Evolutionary conservation across 2,797 vertebrate species (phyloP), one percentile per base, ranked within the genome.

Genomic region (Paratrypauchen microcephalus): DNA sequence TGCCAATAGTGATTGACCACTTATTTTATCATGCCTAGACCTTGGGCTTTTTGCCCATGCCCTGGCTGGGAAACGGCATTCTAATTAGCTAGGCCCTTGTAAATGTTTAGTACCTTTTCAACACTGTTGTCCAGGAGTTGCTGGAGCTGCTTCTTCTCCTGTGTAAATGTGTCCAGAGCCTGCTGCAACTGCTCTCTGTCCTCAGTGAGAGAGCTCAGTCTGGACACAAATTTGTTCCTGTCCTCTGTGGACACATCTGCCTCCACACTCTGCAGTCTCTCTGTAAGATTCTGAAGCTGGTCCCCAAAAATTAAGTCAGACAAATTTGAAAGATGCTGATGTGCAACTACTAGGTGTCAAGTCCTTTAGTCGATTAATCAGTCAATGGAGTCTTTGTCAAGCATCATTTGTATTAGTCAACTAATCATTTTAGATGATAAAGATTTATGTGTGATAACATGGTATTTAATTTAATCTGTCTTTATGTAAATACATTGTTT

Each of bases 181-280:
- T 91, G 82, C 70, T 85, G 91, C 16, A 96, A 90, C 70, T 93
- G 79, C 12, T 92, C 84, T 62, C 88, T 93, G 72, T 95, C 93
- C 66, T 91, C 86, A 21, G 74, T 77, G 54, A 95, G 77, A n/a
- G 79, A 71, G 0, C 64, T 76, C 48, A 89, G 75, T 7, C 83
- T 78, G 80, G 36, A 92, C 83, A 21, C 78, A 24, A 93, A 83
- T 21, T 57, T 19, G 0, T 48, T 7, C 62, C 11, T 26, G 6
- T 64, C 6, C 2, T 48, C 15, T 48, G 39, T 16, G 61, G 62
- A 64, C 3, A 24, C 11, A 41, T 64, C 39, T 11, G 23, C 62
- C 47, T 26, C 48, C 0, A n/a, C 52, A 0, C 6, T 54, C 70
- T 70, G 41, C 13, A 45, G 41, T 45, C 41, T 45, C 41, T 45